Evolutionary conservation across 2,888 invertebrate species (phyloP).

Genomic region (Ypsolopha sequella): DNA sequence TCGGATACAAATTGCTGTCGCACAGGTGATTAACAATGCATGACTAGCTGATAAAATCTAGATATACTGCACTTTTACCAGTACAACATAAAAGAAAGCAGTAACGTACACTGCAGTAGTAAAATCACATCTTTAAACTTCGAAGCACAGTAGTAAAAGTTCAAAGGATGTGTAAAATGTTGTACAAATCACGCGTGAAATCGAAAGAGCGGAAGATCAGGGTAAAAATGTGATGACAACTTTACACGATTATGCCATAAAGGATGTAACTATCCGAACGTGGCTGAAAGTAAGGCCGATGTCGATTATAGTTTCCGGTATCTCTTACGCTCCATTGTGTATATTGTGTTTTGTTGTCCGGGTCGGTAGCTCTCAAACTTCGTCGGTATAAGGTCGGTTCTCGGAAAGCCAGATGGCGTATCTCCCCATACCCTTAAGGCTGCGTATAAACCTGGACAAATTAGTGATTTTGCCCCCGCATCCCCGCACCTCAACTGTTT

Average conservation of each 20-base stretch:
- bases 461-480: too few relatives aligned
- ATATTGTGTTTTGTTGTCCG: constrained; percentile 27
- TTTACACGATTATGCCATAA: constrained; percentile 13
- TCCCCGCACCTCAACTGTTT: too few relatives aligned
- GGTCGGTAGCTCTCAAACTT: constrained; percentile 25
- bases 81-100: too few relatives aligned
- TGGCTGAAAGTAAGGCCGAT: constrained; percentile 38
- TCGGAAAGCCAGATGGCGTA: constrained; percentile 39
- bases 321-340: constrained; percentile 45
- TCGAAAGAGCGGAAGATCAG: neutral
- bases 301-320: constrained; percentile 58
- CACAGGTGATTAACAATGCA: constrained; percentile 44
- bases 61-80: too few relatives aligned
- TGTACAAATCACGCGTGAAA: neutral
- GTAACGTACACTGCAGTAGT: too few relatives aligned
- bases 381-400: constrained; percentile 36
- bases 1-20: constrained; percentile 57
- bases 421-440: constrained; percentile 18
- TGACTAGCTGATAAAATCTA: constrained; percentile 9
- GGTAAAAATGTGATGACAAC: neutral
- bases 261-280: constrained; percentile 26
- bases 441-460: too few relatives aligned
- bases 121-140: too few relatives aligned
- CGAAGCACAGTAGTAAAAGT: too few relatives aligned
- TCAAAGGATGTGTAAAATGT: neutral